Evolutionary conservation across 2,113 vertebrate species (phyloP).

Genomic region (Falco punctatus): DNA sequence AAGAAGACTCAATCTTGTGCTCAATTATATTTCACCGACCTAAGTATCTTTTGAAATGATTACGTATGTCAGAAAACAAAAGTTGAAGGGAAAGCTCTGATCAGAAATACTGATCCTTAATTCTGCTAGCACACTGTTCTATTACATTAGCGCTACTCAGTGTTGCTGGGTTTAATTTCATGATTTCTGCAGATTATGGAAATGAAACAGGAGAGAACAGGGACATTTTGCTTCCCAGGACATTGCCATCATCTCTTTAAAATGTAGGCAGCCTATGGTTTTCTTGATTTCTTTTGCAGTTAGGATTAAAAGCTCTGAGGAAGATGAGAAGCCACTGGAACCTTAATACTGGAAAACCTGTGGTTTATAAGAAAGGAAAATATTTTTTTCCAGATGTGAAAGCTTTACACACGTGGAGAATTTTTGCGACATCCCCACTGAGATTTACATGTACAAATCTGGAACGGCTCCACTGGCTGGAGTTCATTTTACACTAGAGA

Average conservation of each 20-base stretch:
- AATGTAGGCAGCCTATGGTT: not conserved
- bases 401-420: not conserved
- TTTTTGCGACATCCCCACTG: not conserved
- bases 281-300: not conserved
- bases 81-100: conserved; percentile 17
- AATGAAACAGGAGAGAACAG: not conserved
- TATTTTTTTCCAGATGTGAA: not conserved
- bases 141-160: not conserved
- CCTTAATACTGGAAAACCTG: conserved; percentile 22
- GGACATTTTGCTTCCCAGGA: conserved; percentile 10
- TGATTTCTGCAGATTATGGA: not conserved
- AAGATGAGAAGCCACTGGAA: conserved; percentile 6
- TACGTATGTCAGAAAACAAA: not conserved
- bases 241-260: not conserved
- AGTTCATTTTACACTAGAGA: not conserved
- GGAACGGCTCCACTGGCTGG: not conserved
- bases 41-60: not conserved
- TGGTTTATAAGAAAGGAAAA: not conserved
- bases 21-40: not conserved
- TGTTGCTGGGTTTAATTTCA: not conserved
- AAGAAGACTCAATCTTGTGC: not conserved
- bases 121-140: not conserved
- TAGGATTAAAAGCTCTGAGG: not conserved
- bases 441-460: not conserved
- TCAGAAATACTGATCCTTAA: conserved; percentile 38